Percentiles rank a stretch among this genome's conserved stretches.
phyloP scores from a whole-genome alignment of 2,113 vertebrate species.

The Ophthalmolycus amberensis region DNA sequence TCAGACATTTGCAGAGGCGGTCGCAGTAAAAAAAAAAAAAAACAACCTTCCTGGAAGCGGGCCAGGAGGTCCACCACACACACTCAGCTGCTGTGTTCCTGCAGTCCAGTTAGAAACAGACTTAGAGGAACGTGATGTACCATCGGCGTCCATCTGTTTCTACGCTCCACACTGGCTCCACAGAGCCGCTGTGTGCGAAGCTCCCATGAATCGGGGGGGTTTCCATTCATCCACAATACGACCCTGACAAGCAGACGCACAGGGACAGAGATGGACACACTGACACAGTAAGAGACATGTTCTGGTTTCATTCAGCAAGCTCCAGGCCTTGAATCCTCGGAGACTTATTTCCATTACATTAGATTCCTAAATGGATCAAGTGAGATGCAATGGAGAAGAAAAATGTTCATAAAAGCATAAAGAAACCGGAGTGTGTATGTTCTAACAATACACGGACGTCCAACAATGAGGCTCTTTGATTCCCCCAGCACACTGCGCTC shows the following conservation, averaged over 20 bases:
- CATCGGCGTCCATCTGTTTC: slow-evolving; percentile 66
- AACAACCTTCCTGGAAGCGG: slow-evolving; percentile 31
- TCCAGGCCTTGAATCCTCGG: slow-evolving; percentile 29
- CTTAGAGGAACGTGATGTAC: slow-evolving; percentile 42
- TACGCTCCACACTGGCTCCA: slow-evolving; percentile 60
- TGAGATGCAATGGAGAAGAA: slow-evolving; percentile 31
- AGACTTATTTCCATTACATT: slow-evolving; percentile 44
- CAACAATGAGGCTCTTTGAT: slow-evolving; percentile 73
- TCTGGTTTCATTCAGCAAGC: slow-evolving; percentile 47
- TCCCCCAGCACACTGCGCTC: slow-evolving; percentile 26
- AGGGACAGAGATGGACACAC: slow-evolving; percentile 10
- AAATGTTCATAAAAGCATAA: slow-evolving; percentile 17
- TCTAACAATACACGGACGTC: slow-evolving; percentile 13
- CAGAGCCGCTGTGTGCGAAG: slow-evolving; percentile 47
- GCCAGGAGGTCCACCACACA: slow-evolving; percentile 46
- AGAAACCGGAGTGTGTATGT: slow-evolving; percentile 41
- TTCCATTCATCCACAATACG: slow-evolving; percentile 26
- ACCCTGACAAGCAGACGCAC: slow-evolving; percentile 45
- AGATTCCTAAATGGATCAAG: slow-evolving; percentile 38
- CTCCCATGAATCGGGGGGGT: slow-evolving; percentile 11
- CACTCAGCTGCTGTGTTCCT: slow-evolving; percentile 57
- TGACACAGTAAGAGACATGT: slow-evolving; percentile 27
- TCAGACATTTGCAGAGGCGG: slow-evolving; percentile 28
- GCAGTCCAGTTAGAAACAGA: slow-evolving; percentile 32
- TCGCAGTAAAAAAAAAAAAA: not conserved